phyloP scores from a whole-genome alignment of 2,113 vertebrate species.

The Sander lucioperca region DNA sequence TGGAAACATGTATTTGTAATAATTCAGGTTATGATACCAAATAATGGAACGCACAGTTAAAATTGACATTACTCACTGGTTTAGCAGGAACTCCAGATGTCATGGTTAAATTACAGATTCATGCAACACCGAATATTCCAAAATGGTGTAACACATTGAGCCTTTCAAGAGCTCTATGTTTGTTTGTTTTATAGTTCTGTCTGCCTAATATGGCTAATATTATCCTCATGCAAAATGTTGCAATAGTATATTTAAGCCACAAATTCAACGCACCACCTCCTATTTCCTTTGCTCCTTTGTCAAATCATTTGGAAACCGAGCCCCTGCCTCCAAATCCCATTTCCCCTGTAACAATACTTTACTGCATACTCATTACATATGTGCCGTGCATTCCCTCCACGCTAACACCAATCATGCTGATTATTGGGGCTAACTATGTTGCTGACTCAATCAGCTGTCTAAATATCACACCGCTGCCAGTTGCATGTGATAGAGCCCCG shows the following conservation, averaged over 20 bases:
- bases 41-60: neutral
- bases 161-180: neutral
- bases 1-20: neutral
- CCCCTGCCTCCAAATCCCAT: conserved; percentile 31
- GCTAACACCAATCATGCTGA: conserved; percentile 72
- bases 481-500: conserved; percentile 62
- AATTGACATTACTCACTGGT: neutral
- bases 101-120: conserved; percentile 1
- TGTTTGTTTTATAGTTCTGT: neutral
- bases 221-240: neutral
- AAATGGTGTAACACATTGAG: neutral
- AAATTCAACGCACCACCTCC: conserved; percentile 36
- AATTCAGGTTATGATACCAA: conserved; percentile 6
- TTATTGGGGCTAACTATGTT: conserved; percentile 57
- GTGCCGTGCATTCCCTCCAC: conserved; percentile 42
- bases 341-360: conserved; percentile 46
- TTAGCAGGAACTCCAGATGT: conserved; percentile 19
- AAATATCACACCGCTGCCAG: conserved; percentile 73
- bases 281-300: conserved; percentile 58
- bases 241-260: conserved; percentile 17
- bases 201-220: neutral
- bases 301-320: conserved; percentile 45
- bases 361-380: conserved; percentile 38
- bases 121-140: neutral
- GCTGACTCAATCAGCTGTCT: conserved; percentile 78